Evolutionary conservation across 2,888 invertebrate species (phyloP).

Genomic region (Neria commutata): DNA sequence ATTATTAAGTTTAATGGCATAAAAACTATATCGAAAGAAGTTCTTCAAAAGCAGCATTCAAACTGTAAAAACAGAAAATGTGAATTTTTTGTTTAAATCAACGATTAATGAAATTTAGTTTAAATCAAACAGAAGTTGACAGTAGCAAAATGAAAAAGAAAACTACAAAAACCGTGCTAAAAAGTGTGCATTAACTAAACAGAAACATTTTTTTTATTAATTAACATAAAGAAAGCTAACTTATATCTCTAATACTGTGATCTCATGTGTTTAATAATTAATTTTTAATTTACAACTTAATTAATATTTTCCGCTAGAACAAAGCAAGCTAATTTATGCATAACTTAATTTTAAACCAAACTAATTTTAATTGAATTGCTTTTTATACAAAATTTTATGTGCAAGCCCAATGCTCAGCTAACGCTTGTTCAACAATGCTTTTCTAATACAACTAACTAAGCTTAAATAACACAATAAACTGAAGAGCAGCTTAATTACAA

Average conservation of each 20-base stretch:
- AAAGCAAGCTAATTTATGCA: not conserved
- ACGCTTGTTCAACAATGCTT: too few relatives aligned
- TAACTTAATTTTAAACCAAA: slow-evolving; percentile 43
- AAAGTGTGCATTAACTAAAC: slow-evolving; percentile 31
- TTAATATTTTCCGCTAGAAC: not conserved
- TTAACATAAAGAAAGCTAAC: slow-evolving; percentile 41
- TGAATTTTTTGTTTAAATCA: slow-evolving; percentile 10
- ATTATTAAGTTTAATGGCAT: slow-evolving; percentile 12
- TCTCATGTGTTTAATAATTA: slow-evolving; percentile 62
- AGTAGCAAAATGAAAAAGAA: slow-evolving; percentile 28
- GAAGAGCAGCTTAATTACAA: too few relatives aligned
- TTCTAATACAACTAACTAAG: too few relatives aligned
- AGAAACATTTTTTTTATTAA: too few relatives aligned
- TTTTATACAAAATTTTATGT: too few relatives aligned
- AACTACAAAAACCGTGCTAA: slow-evolving; percentile 27
- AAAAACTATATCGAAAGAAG: slow-evolving; percentile 20
- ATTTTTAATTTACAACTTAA: slow-evolving; percentile 41
- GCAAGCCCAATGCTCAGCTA: too few relatives aligned
- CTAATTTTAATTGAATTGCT: too few relatives aligned
- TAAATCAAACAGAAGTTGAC: slow-evolving; percentile 33
- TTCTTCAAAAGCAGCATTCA: not conserved
- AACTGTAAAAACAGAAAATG: not conserved
- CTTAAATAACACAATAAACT: too few relatives aligned
- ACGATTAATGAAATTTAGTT: slow-evolving; percentile 23
- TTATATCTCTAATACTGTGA: slow-evolving; percentile 64